Evolutionary conservation across 2,888 invertebrate genomes (phyloP), one percentile per base, ranked within the genome.

Genomic region (Bimastos eiseni): DNA sequence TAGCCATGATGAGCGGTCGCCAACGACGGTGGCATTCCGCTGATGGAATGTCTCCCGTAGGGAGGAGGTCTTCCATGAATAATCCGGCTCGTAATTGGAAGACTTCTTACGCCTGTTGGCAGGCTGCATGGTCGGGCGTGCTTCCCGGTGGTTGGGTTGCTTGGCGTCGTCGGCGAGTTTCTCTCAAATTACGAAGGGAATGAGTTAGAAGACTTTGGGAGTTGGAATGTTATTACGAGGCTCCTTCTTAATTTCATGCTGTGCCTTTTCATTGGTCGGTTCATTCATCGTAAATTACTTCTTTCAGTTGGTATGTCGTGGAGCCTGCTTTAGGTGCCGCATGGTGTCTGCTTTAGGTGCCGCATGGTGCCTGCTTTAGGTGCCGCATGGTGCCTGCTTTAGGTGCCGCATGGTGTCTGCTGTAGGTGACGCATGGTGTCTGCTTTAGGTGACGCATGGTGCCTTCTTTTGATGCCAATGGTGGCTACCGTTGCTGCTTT

Each of bases 41-140:
- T n/a, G 70, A 70, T 70, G 70, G 70, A 70, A 70, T 70, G 70
- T 70, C 70, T 70, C 70, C 70, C 70, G 70, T 17, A 70, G n/a
- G 34, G 86, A 70, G 34, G 86, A 37, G 86, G 30, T 86, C 86
- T 86, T 86, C 86, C 86, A 86, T 86, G 86, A 86, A 86, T 86
- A 86, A 36, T 86, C 86, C 86, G 37, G 86, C 37, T 19, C 86
- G 37, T 34, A 86, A 86, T 86, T 34, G 86, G 37, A 86, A 86
- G 37, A 86, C 34, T 70, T 30, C 70, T 5, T 30, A 30, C n/a
- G 70, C 70, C 70, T 30, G 70, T 70, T 70, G 70, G 70, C 70
- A 17, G 70, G 17, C 70, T 15, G 8, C n/a, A n/a, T n/a, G n/a
- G 55, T 55, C 30, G 70, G n/a, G n/a, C n/a, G 8, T 17, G 70